A percentile compares a stretch with the other conserved stretches of the same genome.
Conservation (phyloP, 1,140 invertebrate genomes). For the Ostrea edulis region DNA sequence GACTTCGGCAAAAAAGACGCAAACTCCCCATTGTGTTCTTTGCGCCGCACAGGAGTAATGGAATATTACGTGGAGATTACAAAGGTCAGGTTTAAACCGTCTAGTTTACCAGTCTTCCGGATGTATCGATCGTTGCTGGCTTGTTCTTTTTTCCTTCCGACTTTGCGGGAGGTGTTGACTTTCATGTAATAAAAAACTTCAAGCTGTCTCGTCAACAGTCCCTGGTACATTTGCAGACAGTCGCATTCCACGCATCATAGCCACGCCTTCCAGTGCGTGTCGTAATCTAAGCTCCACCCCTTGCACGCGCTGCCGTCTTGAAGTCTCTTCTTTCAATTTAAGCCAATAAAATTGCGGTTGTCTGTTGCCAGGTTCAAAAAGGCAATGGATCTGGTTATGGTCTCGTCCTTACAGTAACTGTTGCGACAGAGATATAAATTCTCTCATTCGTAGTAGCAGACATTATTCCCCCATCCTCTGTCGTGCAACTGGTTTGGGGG, state of each 20-base stretch:
- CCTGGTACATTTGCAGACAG: neutral
- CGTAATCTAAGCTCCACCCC: neutral
- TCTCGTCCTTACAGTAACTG: neutral
- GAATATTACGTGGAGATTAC: constrained; percentile 22
- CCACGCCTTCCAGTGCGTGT: neutral
- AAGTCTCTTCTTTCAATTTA: neutral
- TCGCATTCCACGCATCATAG: neutral
- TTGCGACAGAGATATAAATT: constrained; percentile 24
- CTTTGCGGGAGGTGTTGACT: constrained; percentile 23
- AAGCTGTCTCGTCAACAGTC: constrained; percentile 9
- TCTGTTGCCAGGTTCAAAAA: constrained; percentile 23
- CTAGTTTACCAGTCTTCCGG: constrained; percentile 7
- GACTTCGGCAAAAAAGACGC: neutral
- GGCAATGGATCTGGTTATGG: neutral
- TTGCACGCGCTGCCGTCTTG: constrained; percentile 13
- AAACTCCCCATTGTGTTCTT: constrained; percentile 7
- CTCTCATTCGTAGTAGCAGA: neutral
- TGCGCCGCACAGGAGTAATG: constrained; percentile 15
- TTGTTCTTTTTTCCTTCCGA: constrained; percentile 18
- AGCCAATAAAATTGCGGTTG: constrained; percentile 39
- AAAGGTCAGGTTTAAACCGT: neutral
- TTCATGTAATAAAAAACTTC: constrained; percentile 7
- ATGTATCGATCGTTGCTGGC: neutral
- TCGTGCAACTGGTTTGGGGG: neutral
- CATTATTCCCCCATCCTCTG: constrained; percentile 18